phyloP scores from a whole-genome alignment of 2,113 vertebrate genomes.

The Amphiprion percula region DNA sequence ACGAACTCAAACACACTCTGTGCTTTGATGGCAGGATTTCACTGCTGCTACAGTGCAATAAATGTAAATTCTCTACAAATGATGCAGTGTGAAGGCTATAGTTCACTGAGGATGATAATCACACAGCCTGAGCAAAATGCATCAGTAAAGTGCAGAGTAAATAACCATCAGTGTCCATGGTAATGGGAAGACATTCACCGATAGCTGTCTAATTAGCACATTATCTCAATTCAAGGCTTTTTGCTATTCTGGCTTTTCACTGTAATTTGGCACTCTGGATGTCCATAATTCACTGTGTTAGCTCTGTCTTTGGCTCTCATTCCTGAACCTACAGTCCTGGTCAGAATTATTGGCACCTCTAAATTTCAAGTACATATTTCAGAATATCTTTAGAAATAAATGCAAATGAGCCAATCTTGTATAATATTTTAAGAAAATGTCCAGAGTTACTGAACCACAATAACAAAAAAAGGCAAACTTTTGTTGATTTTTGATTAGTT shows the following conservation, averaged over 20 bases:
- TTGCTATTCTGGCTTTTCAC: slow-evolving; percentile 45
- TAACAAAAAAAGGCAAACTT: too few species aligned
- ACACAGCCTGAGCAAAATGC: slow-evolving; percentile 37
- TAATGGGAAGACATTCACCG: slow-evolving; percentile 46
- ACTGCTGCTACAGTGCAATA: slow-evolving; percentile 11
- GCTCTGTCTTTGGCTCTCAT: slow-evolving; percentile 38
- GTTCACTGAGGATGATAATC: slow-evolving; percentile 13
- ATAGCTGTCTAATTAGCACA: slow-evolving; percentile 57
- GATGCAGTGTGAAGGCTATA: slow-evolving; percentile 18
- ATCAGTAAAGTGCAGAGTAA: slow-evolving; percentile 50
- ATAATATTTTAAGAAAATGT: too few species aligned
- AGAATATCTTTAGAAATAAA: too few species aligned
- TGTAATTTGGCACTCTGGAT: slow-evolving; percentile 55
- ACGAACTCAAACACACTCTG: neutral
- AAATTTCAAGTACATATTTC: too few species aligned
- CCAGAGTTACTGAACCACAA: too few species aligned
- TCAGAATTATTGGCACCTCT: too few species aligned
- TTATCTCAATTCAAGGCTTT: slow-evolving; percentile 62
- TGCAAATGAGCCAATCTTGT: too few species aligned
- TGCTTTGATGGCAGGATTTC: neutral
- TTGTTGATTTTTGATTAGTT: too few species aligned
- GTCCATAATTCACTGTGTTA: slow-evolving; percentile 50
- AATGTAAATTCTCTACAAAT: slow-evolving; percentile 17
- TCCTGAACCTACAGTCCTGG: neutral
- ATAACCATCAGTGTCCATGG: slow-evolving; percentile 55